Evolutionary conservation across 2,113 vertebrate genomes (phyloP).

Genomic region (Redunca redunca): DNA sequence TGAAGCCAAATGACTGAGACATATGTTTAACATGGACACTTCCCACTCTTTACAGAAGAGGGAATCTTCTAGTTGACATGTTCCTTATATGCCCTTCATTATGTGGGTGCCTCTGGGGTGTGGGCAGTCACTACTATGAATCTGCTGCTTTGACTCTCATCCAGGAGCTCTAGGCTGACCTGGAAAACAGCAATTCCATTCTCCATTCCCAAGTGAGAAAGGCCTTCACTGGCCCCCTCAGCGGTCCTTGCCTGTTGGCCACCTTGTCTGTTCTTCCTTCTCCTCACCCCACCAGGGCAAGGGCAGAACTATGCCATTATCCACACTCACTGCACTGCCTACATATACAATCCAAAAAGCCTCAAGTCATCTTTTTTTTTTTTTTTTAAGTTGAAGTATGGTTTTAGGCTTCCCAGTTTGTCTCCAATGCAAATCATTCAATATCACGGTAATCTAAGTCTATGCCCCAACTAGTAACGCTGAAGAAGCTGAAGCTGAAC

Average conservation of each 20-base stretch:
- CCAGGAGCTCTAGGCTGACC: background rate
- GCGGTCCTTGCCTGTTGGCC: fast-evolving
- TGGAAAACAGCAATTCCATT: background rate
- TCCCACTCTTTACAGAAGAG: background rate
- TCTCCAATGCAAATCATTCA: too few species aligned
- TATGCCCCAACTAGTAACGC: too few species aligned
- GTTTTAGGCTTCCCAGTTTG: background rate
- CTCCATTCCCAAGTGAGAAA: background rate
- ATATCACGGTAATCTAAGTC: too few species aligned
- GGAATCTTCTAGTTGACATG: background rate
- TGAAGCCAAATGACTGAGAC: background rate
- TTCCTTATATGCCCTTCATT: background rate
- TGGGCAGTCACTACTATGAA: fast-evolving
- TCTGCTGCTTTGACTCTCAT: background rate
- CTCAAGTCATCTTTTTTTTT: background rate
- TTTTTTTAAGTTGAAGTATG: background rate
- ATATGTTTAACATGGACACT: background rate
- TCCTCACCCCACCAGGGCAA: background rate
- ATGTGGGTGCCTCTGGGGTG: background rate
- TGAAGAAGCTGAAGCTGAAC: too few species aligned
- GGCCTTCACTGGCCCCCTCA: background rate
- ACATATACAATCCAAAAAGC: background rate
- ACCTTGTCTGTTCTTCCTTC: background rate
- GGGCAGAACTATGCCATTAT: background rate
- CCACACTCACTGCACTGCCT: background rate